Conservation (phyloP, 92 coral and sea anemone genomes). For the Porites rus region DNA sequence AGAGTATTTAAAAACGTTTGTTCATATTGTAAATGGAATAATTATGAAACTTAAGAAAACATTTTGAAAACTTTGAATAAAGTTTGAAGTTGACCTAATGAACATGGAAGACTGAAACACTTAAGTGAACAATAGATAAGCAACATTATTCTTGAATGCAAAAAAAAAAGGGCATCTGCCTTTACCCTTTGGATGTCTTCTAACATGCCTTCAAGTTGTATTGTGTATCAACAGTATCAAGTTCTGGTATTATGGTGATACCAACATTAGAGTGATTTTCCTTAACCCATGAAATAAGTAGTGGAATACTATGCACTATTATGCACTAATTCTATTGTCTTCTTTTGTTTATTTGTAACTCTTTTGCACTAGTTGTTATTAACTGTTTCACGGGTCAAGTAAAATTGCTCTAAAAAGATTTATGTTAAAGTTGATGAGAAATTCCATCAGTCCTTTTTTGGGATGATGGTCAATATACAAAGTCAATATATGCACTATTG, state of each 20-base stretch:
- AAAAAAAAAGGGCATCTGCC: neutral
- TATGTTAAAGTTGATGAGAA: no score
- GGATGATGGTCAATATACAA: no score
- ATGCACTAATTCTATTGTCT: no score
- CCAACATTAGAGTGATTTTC: neutral
- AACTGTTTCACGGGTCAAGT: no score
- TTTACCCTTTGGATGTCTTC: neutral
- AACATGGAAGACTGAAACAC: constrained; percentile 6
- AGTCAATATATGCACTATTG: neutral
- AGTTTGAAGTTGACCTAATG: constrained; percentile 5
- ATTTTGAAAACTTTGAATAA: neutral
- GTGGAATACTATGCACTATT: no score
- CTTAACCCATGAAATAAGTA: no score
- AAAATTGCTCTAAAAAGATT: neutral
- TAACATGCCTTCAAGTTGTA: neutral
- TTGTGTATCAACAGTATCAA: neutral
- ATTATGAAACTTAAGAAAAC: constrained; percentile 6
- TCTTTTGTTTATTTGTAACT: no score
- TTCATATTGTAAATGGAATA: constrained; percentile 1
- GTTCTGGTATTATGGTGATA: constrained; percentile 4
- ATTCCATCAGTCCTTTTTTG: no score
- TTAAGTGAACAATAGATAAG: constrained; percentile 7
- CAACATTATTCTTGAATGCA: neutral
- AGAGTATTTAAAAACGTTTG: constrained; percentile 2
- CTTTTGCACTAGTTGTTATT: no score